Base-by-base conservation (phyloP, 2,113 vertebrate genomes). In the Brachirus orientalis region DNA sequence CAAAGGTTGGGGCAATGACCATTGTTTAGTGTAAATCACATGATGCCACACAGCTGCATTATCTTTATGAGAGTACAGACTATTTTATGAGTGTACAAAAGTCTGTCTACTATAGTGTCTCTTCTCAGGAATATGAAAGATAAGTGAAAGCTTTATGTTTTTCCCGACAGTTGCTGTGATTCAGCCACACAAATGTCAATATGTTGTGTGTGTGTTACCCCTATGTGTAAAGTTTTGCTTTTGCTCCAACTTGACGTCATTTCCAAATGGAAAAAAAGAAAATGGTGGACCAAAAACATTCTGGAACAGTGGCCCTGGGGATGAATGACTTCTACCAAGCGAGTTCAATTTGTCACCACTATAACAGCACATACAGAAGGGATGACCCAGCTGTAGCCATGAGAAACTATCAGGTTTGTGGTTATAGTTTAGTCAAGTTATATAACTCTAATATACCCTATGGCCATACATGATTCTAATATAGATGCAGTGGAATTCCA, bases 71-170 rank as follows among this genome's bases (percentile, higher is more conserved):
- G 53, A 0, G 33, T 10, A 19, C 0, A 1, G 0, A 36, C 51
- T 41, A 57, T 86, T 88, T 86, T 88, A 85, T 65, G 63, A 44
- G 53, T 0, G 33, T 10, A 19, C 0, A 80, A 83, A 84, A n/a
- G 9, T 7, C 33, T 3, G 6, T 56, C 44, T 38, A 3, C 8
- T 10, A 1, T 37, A n/a, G 44, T 77, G 80, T 81, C 65, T 8
- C 3, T 82, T 78, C 2, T 0, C 19, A 33, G 54, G 17, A 69
- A 69, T 63, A 66, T 3, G 38, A 44, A 52, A 67, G 8, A 8
- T 9, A 10, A 17, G 10, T 5, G 1, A 1, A 9, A 1, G 7
- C 36, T 37, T 53, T 51, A 7, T 0, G 16, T 40, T 40, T 66
- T 57, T 5, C 19, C 12, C 19, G 18, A 8, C 13, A 1, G 17